These are phyloP conservation scores for Nerophis lumbriciformis DNA, from an alignment of 2,113 vertebrate genomes.

Conservation along the genomic window DNA sequence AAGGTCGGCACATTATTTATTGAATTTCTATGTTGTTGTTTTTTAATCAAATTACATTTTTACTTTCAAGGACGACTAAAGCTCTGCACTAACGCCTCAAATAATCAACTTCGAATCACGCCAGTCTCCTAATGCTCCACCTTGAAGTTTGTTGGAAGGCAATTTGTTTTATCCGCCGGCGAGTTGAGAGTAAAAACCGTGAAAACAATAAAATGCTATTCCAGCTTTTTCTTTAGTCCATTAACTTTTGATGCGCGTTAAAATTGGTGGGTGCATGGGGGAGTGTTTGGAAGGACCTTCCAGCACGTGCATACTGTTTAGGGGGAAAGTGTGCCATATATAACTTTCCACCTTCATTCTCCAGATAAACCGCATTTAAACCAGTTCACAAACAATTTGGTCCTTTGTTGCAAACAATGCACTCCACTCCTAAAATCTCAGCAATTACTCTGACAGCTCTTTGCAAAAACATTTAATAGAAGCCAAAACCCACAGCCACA, in stretches of 20 bases:
- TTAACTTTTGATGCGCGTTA: slow-evolving; percentile 23
- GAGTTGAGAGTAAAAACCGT: slow-evolving; percentile 15
- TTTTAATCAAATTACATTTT: neutral
- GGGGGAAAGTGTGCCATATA: neutral
- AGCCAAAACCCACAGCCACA: neutral
- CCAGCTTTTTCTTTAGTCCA: slow-evolving; percentile 23
- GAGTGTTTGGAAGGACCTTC: too few species aligned
- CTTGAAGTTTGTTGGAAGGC: slow-evolving; percentile 18
- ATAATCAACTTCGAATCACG: slow-evolving; percentile 34
- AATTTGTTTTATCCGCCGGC: slow-evolving; percentile 19
- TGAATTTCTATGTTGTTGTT: slow-evolving; percentile 17
- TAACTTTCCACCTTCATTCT: neutral
- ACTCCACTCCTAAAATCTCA: neutral
- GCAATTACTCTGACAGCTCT: neutral
- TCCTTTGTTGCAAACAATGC: neutral
- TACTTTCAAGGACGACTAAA: neutral
- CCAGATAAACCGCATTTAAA: neutral
- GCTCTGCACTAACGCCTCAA: neutral
- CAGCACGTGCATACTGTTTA: too few species aligned
- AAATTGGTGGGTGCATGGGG: slow-evolving; percentile 7
- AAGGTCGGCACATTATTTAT: slow-evolving; percentile 37
- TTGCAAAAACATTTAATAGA: neutral
- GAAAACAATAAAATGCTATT: slow-evolving; percentile 24
- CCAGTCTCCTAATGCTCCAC: slow-evolving; percentile 15
- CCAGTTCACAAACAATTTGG: neutral